Evolutionary conservation across 2,113 vertebrate species (phyloP).

Genomic region (Bostrychus sinensis): DNA sequence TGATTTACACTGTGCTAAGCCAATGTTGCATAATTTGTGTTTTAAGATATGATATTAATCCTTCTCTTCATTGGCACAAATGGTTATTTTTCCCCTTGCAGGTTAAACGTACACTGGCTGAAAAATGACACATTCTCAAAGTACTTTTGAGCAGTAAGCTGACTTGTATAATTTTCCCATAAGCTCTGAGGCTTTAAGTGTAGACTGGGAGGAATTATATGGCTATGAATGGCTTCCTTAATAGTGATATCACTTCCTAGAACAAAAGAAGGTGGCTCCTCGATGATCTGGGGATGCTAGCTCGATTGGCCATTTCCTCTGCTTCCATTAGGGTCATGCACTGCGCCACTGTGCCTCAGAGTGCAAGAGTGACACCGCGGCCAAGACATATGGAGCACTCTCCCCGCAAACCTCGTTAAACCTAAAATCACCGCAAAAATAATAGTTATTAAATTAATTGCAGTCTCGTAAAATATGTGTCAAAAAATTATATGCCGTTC

Average conservation of each 20-base stretch:
- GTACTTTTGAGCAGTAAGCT: conserved; percentile 72
- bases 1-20: conserved; percentile 70
- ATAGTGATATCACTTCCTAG: conserved; percentile 79
- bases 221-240: conserved; percentile 76
- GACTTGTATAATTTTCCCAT: conserved; percentile 83
- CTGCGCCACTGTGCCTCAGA: conserved; percentile 81
- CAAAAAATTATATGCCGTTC: conserved; percentile 96
- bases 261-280: conserved; percentile 77
- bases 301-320: conserved; percentile 85
- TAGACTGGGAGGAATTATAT: conserved; percentile 77
- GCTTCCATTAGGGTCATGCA: conserved; percentile 84
- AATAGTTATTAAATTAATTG: conserved; percentile 99
- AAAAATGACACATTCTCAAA: conserved; percentile 79
- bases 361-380: conserved; percentile 83
- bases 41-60: conserved; percentile 71
- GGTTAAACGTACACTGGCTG: conserved; percentile 72
- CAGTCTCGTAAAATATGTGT: conserved; percentile 88
- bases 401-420: conserved; percentile 83
- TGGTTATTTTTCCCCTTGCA: conserved; percentile 53
- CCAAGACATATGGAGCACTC: conserved; percentile 90
- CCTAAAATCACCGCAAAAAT: conserved; percentile 87
- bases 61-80: conserved; percentile 47
- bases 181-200: conserved; percentile 77
- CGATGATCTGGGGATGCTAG: conserved; percentile 68
- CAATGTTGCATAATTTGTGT: conserved; percentile 69